Percentiles rank a stretch among this genome's conserved stretches.
Conservation (phyloP, 2,113 vertebrate species). For the Sinocyclocheilus rhinocerous region DNA sequence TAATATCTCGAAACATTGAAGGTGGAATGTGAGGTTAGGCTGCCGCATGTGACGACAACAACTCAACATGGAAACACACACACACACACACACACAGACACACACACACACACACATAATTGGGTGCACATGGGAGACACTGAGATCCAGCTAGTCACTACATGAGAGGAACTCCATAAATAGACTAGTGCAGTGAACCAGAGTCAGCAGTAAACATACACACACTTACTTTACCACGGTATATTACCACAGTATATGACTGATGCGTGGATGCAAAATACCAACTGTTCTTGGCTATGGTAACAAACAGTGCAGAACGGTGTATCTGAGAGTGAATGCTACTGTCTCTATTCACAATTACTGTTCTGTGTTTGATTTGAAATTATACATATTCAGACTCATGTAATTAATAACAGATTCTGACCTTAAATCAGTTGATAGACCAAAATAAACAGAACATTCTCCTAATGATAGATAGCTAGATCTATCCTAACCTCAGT, state of each 20-base stretch:
- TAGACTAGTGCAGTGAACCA: constrained; percentile 11
- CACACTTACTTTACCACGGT: neutral
- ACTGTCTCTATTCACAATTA: no score
- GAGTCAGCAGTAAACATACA: constrained; percentile 9
- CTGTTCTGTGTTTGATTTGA: no score
- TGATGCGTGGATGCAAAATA: neutral
- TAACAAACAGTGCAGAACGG: neutral
- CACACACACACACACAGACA: neutral
- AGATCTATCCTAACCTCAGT: no score
- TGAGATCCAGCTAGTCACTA: constrained; percentile 33
- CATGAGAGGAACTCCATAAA: constrained; percentile 44
- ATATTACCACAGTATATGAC: neutral
- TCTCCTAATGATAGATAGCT: no score
- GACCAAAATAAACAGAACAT: no score
- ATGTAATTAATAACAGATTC: no score
- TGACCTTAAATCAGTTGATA: no score
- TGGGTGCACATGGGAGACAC: constrained; percentile 48
- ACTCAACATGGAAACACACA: neutral
- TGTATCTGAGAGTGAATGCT: no score
- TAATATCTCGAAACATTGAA: neutral
- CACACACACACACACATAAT: constrained; percentile 42
- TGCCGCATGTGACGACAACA: neutral
- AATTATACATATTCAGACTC: no score
- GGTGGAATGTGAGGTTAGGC: neutral
- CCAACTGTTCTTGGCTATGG: neutral